Evolutionary conservation across 2,797 vertebrate species (phyloP).

Genomic region (Siniperca obscura): DNA sequence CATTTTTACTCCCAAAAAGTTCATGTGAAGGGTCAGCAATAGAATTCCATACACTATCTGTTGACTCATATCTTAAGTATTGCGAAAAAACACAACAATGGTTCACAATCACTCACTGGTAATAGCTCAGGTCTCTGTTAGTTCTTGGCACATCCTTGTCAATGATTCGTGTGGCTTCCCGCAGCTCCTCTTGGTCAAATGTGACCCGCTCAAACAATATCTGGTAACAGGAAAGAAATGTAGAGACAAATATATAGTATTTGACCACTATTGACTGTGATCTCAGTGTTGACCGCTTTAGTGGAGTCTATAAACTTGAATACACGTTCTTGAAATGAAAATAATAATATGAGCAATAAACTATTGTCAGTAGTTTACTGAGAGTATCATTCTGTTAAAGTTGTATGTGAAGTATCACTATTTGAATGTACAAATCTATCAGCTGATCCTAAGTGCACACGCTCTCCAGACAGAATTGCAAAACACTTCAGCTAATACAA

Average conservation of each 20-base stretch:
- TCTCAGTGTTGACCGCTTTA: not conserved
- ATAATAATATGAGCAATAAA: not conserved
- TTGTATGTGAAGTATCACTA: not conserved
- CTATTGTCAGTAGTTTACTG: not conserved
- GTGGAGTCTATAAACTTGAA: not conserved
- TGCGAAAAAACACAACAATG: conserved; percentile 1
- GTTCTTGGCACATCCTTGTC: conserved; percentile 88
- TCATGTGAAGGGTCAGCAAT: not conserved
- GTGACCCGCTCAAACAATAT: conserved; percentile 84
- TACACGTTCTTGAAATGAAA: not conserved
- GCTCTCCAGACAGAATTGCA: not conserved
- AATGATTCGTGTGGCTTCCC: conserved; percentile 86
- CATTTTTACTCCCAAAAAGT: not conserved
- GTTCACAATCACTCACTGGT: conserved; percentile 77
- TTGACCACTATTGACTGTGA: not conserved
- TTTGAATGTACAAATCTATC: not conserved
- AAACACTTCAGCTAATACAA: not conserved
- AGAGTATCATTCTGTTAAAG: not conserved
- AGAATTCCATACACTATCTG: not conserved
- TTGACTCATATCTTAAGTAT: not conserved
- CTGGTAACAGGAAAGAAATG: conserved; percentile 56
- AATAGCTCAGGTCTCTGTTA: conserved; percentile 84
- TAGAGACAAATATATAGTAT: not conserved
- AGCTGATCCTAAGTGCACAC: not conserved
- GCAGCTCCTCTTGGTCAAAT: conserved; percentile 82